Base-by-base conservation (phyloP, 2,797 vertebrate species). In the Galaxias olidus region DNA sequence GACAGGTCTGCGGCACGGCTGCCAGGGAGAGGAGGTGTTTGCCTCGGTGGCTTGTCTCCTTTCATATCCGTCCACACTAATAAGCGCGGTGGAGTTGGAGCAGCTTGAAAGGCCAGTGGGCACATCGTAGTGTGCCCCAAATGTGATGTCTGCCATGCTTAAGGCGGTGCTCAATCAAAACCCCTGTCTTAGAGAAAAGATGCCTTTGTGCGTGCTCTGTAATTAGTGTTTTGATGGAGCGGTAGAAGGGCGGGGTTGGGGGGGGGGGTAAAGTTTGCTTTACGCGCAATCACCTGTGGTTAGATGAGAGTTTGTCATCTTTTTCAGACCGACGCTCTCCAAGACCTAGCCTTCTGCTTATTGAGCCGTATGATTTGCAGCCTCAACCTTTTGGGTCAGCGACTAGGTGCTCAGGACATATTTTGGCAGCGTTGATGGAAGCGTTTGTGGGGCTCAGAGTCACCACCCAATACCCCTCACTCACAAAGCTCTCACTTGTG, bases 401-500 rank as follows among this genome's bases (percentile, higher is more conserved):
- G 2, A 30, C 30, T 30, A 48, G 41, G 71, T 57, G 55, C 60
- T 75, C 59, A 57, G 55, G 69, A 41, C 53, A 75, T 79, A 76
- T 82, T 87, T 85, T 73, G 81, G 80, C 78, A 81, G 79, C 74
- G 82, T 73, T 80, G 82, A 73, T 69, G 79, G 67, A 85, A 70
- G 74, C 72, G 14, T 8, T 77, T 80, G 73, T 6, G 30, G 30
- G 30, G 30, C 30, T 30, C 30, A 84, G 74, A 84, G 74, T 12
- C 47, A 58, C 70, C 82, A 79, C 80, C 74, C 82, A 80, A 72
- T 73, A 82, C 69, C 73, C 75, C 74, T 83, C 81, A 62, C 74
- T 83, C 73, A 73, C 73, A 80, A 79, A 78, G 68, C 71, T 56
- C 77, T 10, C 15, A 75, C 67, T 86, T 76, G 81, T 85, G 84